Base-by-base conservation (phyloP, 2,888 invertebrate species). In the Pegoplata infirma region DNA sequence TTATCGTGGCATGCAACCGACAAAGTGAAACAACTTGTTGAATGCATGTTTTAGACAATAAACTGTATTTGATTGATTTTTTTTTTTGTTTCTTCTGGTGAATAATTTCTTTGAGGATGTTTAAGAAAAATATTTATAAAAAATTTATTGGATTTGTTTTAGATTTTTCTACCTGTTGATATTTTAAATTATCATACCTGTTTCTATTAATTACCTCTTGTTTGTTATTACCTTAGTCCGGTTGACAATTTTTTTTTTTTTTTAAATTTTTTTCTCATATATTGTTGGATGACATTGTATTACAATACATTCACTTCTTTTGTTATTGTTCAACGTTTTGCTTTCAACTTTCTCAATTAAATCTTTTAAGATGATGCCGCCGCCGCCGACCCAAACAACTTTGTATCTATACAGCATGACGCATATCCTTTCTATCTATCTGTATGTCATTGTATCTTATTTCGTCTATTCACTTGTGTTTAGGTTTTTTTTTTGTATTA, bases 1-100 rank as follows among this genome's bases (percentile, higher is more conserved):
- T 75, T 19, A n/a, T n/a, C 32, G 28, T 46, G 74, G 61, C 36
- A 74, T 74, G 25, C 17, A 61, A 47, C 25, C 14, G 36, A 51
- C 32, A 44, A 68, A 21, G 14, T 71, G 25, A 40, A 64, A 49
- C 58, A 58, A 64, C 59, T 61, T 67, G 74, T 61, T 68, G 74
- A 68, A 55, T 75, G 67, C 4, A 36, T 21, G 8, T 32, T 32
- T 10, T 32, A 28, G 1, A 28, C 5, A 28, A 28, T 12, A n/a
- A 40, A 40, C n/a, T n/a, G 36, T 40, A n/a, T 40, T 12, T 40
- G 2, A 32, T 32, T 1, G 10, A 10, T 28, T 28, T 2, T 28
- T 28, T 28, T 36, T 25, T 25, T 6, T 25, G 25, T 25, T 25
- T 6, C 5, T 25, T 25, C 25, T 25, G 25, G 36, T 4, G 4